These are phyloP conservation scores for Centrocercus urophasianus DNA, from an alignment of 2,113 vertebrate genomes.

Conservation along the genomic window DNA sequence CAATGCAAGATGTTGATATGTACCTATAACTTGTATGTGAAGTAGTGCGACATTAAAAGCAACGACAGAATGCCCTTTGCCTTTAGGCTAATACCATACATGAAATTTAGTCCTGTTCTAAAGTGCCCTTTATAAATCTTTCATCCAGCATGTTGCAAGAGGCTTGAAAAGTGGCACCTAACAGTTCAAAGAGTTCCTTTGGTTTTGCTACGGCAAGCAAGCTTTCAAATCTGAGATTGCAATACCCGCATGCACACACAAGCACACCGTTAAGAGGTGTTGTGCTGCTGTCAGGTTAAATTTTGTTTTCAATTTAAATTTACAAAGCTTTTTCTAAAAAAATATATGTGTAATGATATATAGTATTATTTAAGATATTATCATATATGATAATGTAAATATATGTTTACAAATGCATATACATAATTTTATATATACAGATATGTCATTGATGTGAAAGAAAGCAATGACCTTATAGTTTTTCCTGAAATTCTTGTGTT, in stretches of 20 bases:
- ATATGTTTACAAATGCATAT: too few relatives aligned
- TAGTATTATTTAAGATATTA: neutral
- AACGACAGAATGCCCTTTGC: neutral
- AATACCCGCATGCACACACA: neutral
- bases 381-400: too few relatives aligned
- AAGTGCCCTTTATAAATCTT: neutral
- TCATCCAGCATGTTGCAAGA: neutral
- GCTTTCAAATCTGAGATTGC: neutral
- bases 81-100: neutral
- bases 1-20: conserved; percentile 56
- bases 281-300: neutral
- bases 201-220: neutral
- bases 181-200: neutral
- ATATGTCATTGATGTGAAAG: neutral
- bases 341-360: neutral
- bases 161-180: neutral
- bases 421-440: neutral
- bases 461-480: neutral
- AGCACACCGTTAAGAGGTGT: neutral
- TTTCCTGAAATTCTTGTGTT: neutral
- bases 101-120: conserved; percentile 6
- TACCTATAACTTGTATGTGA: conserved; percentile 41
- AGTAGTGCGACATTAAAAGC: conserved; percentile 36
- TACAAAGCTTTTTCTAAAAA: neutral
- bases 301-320: neutral